Conservation (phyloP, 2,797 vertebrate genomes). For the Macropus fuliginosus region DNA sequence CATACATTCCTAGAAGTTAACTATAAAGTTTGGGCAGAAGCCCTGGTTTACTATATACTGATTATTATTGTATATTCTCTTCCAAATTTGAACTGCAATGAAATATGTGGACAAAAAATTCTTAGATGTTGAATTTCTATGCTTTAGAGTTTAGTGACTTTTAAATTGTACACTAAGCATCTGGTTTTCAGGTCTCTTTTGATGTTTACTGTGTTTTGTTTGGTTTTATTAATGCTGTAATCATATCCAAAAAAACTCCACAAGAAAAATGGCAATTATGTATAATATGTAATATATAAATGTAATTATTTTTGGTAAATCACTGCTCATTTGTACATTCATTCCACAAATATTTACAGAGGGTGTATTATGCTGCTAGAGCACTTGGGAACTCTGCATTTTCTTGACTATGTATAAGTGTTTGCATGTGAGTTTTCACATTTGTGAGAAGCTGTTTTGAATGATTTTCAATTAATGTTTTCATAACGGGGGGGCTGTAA, state of each 20-base stretch:
- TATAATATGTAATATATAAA: not conserved
- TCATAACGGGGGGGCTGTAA: not conserved
- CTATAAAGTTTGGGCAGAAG: conserved; percentile 1
- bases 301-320: conserved; percentile 11
- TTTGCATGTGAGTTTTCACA: not conserved
- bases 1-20: conserved; percentile 10
- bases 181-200: conserved; percentile 13
- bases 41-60: not conserved
- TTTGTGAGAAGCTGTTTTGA: not conserved
- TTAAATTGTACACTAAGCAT: not conserved
- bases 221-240: conserved; percentile 20
- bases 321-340: not conserved
- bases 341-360: not conserved
- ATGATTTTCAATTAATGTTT: not conserved
- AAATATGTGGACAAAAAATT: not conserved
- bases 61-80: conserved; percentile 15
- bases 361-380: not conserved
- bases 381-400: not conserved
- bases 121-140: conserved; percentile 25
- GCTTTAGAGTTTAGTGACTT: not conserved
- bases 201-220: not conserved
- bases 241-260: conserved; percentile 10
- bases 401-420: not conserved
- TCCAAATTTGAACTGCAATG: not conserved
- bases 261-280: not conserved